Percentiles rank a stretch among this genome's conserved stretches.
phyloP scores from a whole-genome alignment of 2,888 invertebrate genomes.

The Vanessa cardui region DNA sequence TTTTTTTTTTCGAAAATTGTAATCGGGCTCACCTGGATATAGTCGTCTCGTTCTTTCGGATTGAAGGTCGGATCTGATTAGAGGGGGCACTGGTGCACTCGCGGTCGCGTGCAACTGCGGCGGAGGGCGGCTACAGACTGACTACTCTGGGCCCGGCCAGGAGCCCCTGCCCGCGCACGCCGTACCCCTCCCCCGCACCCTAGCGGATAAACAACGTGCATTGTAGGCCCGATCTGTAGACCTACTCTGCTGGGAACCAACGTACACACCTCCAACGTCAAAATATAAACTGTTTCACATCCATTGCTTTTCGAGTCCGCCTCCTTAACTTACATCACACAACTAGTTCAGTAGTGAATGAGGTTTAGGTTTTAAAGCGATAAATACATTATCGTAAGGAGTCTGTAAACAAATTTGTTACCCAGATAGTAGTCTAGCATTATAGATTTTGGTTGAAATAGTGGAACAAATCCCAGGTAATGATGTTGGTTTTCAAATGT shows the following conservation, averaged over 20 bases:
- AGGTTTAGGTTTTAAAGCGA: slow-evolving; percentile 36
- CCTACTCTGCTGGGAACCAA: slow-evolving; percentile 62
- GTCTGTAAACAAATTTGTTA: slow-evolving; percentile 68
- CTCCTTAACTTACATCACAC: neutral
- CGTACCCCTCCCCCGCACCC: slow-evolving; percentile 59
- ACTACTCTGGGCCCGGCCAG: slow-evolving; percentile 72
- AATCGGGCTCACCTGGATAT: slow-evolving; percentile 70
- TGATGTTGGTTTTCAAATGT: slow-evolving; percentile 41
- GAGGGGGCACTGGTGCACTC: slow-evolving; percentile 62
- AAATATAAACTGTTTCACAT: slow-evolving; percentile 36
- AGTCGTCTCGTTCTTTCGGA: slow-evolving; percentile 77
- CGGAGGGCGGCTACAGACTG: slow-evolving; percentile 70
- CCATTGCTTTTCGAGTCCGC: slow-evolving; percentile 33
- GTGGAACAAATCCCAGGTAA: slow-evolving; percentile 58
- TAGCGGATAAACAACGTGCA: slow-evolving; percentile 81
- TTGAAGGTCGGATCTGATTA: slow-evolving; percentile 76
- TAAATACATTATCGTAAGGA: slow-evolving; percentile 45
- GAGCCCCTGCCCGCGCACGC: slow-evolving; percentile 55
- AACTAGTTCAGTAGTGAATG: slow-evolving; percentile 45
- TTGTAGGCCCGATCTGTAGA: slow-evolving; percentile 77
- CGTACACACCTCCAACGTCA: slow-evolving; percentile 54
- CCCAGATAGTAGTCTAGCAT: slow-evolving; percentile 68
- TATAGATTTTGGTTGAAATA: slow-evolving; percentile 73
- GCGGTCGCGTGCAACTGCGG: slow-evolving; percentile 63
- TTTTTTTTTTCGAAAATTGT: slow-evolving; percentile 41